Evolutionary conservation across 2,888 invertebrate genomes (phyloP).

Genomic region (Leuctra nigra): DNA sequence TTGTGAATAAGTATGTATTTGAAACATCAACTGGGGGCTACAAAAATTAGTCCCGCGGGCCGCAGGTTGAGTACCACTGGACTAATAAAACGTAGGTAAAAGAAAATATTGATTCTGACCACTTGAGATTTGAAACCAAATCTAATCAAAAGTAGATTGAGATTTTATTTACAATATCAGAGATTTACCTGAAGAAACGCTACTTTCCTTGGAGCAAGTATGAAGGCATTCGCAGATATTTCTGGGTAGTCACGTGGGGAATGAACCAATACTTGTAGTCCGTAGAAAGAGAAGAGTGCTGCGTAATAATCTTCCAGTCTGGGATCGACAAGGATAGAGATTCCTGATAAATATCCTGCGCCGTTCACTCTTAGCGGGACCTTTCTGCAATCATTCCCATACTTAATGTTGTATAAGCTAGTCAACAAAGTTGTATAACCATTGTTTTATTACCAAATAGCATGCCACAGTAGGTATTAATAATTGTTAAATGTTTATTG

Average conservation of each 20-base stretch:
- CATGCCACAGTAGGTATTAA: neutral
- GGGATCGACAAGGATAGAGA: slow-evolving; percentile 27
- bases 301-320: slow-evolving; percentile 28
- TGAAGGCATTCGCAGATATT: slow-evolving; percentile 24
- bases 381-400: neutral
- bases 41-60: too few species aligned
- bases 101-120: too few species aligned
- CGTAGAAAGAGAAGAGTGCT: slow-evolving; percentile 28
- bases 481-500: neutral
- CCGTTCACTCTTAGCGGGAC: slow-evolving; percentile 25
- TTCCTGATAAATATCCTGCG: slow-evolving; percentile 25
- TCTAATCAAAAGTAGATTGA: too few species aligned
- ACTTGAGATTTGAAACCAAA: too few species aligned
- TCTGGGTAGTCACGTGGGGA: slow-evolving; percentile 26
- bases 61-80: too few species aligned
- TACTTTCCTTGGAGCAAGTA: slow-evolving; percentile 25
- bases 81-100: too few species aligned
- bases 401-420: too few species aligned
- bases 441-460: neutral
- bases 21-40: too few species aligned
- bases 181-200: slow-evolving; percentile 7
- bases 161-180: too few species aligned
- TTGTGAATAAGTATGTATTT: too few species aligned
- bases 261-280: slow-evolving; percentile 27
- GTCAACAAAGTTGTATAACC: neutral